phyloP scores from a whole-genome alignment of 1,140 invertebrate species.

The Pseudomyrmex cubaensis region DNA sequence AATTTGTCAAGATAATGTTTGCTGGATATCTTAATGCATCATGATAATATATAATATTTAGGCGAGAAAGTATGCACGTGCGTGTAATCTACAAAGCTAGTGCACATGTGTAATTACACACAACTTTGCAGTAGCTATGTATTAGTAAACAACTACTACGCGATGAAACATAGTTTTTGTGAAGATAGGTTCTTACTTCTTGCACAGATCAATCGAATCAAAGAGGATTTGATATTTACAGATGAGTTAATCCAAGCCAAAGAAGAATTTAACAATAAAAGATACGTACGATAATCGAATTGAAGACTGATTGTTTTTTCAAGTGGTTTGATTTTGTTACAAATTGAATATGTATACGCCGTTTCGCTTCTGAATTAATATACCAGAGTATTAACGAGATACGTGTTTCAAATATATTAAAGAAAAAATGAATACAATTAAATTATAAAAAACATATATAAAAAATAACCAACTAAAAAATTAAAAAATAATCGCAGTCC shows the following conservation, averaged over 20 bases:
- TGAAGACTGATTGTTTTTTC: not conserved
- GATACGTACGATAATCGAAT: not conserved
- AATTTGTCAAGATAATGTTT: not conserved
- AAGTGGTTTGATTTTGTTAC: not conserved
- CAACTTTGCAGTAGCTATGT: not conserved
- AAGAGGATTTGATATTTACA: not conserved
- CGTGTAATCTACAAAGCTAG: not conserved
- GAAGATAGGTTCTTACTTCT: not conserved
- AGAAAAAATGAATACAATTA: not conserved
- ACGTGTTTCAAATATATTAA: not conserved
- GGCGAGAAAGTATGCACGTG: not conserved
- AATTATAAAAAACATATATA: no score
- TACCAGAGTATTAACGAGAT: not conserved
- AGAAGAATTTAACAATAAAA: not conserved
- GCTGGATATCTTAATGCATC: not conserved
- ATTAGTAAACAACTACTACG: not conserved
- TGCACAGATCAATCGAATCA: not conserved
- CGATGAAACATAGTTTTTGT: not conserved
- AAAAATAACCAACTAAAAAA: no score
- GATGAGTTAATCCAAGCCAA: not conserved
- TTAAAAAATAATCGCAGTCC: no score
- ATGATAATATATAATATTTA: not conserved
- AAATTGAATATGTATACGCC: no score
- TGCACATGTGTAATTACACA: not conserved
- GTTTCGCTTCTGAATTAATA: not conserved